Evolutionary conservation across 2,797 vertebrate genomes (phyloP).

Genomic region (Rhinoraja longicauda): DNA sequence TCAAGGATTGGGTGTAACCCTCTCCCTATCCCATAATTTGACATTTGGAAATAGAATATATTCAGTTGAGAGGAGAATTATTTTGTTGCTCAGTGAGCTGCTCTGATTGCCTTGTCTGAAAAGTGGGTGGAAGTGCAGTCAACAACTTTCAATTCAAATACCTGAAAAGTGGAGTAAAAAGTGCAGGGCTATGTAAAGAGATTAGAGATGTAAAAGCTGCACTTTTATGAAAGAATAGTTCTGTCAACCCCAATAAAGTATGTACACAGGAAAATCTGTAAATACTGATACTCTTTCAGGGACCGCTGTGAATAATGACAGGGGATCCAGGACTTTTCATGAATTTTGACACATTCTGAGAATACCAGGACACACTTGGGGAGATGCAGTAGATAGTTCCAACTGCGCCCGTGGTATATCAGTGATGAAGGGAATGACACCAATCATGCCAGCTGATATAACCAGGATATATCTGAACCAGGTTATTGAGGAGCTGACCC

Average conservation of each 20-base stretch:
- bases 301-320: not conserved
- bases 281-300: not conserved
- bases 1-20: not conserved
- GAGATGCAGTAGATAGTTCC: no score
- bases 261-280: not conserved
- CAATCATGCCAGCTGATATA: no score
- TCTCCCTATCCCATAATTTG: conserved; percentile 4
- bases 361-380: no score
- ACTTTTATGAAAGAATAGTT: not conserved
- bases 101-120: not conserved
- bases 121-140: not conserved
- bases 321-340: not conserved
- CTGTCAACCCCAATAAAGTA: not conserved
- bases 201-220: not conserved
- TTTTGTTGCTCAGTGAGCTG: not conserved
- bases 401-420: no score
- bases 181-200: not conserved
- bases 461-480: no score
- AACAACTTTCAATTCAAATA: not conserved
- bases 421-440: no score
- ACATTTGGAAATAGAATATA: not conserved
- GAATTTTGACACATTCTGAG: no score
- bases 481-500: no score
- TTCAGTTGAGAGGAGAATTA: not conserved
- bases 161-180: not conserved